These are phyloP conservation scores for Drosophila pallidifrons DNA, from an alignment of 1,140 invertebrate species.

Conservation along the genomic window DNA sequence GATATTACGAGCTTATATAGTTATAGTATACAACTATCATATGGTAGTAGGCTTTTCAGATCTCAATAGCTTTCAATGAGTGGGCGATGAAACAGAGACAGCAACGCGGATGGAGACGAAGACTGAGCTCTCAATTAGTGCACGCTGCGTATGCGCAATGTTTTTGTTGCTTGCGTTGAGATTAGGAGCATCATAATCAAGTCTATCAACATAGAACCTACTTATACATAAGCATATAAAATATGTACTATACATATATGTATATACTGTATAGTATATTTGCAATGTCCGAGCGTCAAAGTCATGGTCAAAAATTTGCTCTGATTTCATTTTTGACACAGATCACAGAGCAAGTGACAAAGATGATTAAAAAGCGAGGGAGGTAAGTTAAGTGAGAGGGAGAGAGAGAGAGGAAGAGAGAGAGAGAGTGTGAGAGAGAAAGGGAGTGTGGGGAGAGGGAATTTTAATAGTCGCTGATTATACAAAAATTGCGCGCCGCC, in stretches of 20 bases:
- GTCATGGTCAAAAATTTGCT: slow-evolving; percentile 42
- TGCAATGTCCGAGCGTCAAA: slow-evolving; percentile 27
- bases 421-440: background rate
- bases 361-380: background rate
- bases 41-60: slow-evolving; percentile 7
- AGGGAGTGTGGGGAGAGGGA: background rate
- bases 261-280: slow-evolving; percentile 4
- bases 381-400: background rate
- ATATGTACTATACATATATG: too few relatives aligned
- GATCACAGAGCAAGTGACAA: background rate
- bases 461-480: slow-evolving; percentile 72
- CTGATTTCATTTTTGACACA: slow-evolving; percentile 28
- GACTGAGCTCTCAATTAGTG: slow-evolving; percentile 33
- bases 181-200: slow-evolving; percentile 16
- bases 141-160: slow-evolving; percentile 39
- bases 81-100: slow-evolving; percentile 12
- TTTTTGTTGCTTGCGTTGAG: slow-evolving; percentile 10
- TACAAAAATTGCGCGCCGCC: slow-evolving; percentile 54
- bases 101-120: background rate
- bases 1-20: background rate
- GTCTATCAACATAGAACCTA: slow-evolving; percentile 7
- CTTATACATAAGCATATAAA: slow-evolving; percentile 20
- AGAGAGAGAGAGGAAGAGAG: background rate
- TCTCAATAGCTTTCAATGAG: slow-evolving; percentile 17
- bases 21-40: background rate